Percentiles rank a stretch among this genome's conserved stretches.
Evolutionary conservation across 2,888 invertebrate species (phyloP).

Genomic region (Oegoconia quadripuncta): DNA sequence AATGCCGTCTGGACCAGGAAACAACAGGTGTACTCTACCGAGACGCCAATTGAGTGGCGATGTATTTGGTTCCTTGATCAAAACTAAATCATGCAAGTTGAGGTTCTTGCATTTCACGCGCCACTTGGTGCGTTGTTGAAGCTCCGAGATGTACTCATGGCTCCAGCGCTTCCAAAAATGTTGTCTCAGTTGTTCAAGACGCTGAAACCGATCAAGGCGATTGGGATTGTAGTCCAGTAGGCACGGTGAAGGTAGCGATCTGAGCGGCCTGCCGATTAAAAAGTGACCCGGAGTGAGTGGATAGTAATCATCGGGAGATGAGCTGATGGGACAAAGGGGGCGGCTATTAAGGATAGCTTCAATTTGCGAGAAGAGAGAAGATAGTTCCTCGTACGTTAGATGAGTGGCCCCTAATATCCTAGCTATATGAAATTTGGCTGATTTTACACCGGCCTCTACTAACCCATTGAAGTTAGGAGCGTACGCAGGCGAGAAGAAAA

Average conservation of each 20-base stretch:
- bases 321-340: background rate
- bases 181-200: too few relatives aligned
- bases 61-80: slow-evolving; percentile 12
- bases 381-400: slow-evolving; percentile 7
- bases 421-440: slow-evolving; percentile 4
- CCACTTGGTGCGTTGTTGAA: slow-evolving; percentile 17
- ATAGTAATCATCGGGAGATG: slow-evolving; percentile 2
- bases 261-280: too few relatives aligned
- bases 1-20: slow-evolving; percentile 15
- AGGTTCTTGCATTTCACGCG: slow-evolving; percentile 2
- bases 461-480: slow-evolving; percentile 6
- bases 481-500: slow-evolving; percentile 8
- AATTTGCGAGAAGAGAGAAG: slow-evolving; percentile 1
- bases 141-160: slow-evolving; percentile 13
- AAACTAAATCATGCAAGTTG: background rate
- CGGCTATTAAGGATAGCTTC: slow-evolving; percentile 5
- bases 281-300: slow-evolving; percentile 5
- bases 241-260: background rate
- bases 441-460: slow-evolving; percentile 3
- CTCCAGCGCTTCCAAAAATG: slow-evolving; percentile 19
- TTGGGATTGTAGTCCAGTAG: background rate
- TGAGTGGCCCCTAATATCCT: slow-evolving; percentile 7
- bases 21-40: slow-evolving; percentile 13
- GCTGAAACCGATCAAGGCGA: slow-evolving; percentile 10
- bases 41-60: slow-evolving; percentile 19